phyloP scores from a whole-genome alignment of 2,797 vertebrate species.

The Scolopax bukidnonensis region DNA sequence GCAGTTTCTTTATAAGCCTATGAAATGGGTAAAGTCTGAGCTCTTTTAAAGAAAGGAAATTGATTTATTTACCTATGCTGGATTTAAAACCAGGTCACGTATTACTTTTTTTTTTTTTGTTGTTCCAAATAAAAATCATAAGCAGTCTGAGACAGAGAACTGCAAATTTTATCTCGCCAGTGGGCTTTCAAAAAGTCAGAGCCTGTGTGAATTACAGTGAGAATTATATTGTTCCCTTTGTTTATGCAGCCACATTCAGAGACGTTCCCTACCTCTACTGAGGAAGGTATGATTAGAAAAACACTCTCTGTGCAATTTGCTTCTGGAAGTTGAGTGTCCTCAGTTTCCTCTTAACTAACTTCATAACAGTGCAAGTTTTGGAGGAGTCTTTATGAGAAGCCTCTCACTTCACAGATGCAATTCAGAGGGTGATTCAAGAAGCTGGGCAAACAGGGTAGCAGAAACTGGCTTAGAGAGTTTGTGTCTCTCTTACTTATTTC shows the following conservation, averaged over 20 bases:
- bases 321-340: neutral
- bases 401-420: neutral
- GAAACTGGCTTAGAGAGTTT: neutral
- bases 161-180: neutral
- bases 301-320: neutral
- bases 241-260: neutral
- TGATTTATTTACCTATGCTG: neutral
- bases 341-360: neutral
- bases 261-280: neutral
- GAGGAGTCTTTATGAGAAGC: neutral
- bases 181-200: neutral
- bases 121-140: neutral
- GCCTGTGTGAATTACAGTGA: neutral
- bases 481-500: neutral
- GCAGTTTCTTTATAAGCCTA: slow-evolving; percentile 1
- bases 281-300: neutral
- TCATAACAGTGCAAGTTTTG: neutral
- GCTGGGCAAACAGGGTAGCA: neutral
- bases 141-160: neutral
- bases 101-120: neutral
- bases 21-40: neutral
- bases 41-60: neutral
- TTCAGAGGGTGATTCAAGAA: neutral
- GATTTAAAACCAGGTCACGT: neutral
- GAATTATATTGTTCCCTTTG: neutral